Evolutionary conservation across 2,113 vertebrate species (phyloP).

Genomic region (Ondatra zibethicus): DNA sequence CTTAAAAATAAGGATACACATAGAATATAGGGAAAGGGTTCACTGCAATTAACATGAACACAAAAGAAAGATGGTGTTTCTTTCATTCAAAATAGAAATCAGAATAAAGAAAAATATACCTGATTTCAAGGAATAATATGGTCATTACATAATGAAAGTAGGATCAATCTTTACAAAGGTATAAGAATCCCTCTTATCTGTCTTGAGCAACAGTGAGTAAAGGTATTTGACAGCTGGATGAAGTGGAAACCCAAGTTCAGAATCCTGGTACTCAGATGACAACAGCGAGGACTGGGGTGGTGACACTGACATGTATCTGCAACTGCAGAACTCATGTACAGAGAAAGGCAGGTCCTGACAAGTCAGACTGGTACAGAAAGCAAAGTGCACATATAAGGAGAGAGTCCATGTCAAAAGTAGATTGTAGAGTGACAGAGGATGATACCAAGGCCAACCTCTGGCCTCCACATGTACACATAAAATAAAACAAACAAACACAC

Average conservation of each 20-base stretch:
- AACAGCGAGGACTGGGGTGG: background rate
- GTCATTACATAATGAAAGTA: background rate
- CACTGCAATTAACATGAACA: background rate
- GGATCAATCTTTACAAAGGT: background rate
- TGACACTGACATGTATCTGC: background rate
- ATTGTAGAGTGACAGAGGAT: background rate
- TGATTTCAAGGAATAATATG: background rate
- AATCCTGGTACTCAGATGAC: background rate
- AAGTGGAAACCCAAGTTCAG: background rate
- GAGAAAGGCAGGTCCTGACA: too few relatives aligned
- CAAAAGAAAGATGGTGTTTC: background rate
- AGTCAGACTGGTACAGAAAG: background rate
- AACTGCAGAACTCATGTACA: background rate
- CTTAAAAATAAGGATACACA: background rate
- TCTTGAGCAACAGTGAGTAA: background rate
- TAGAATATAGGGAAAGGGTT: background rate
- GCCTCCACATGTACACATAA: background rate
- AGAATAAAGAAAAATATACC: background rate
- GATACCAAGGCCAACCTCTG: background rate
- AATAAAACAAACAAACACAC: background rate
- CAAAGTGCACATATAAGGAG: background rate
- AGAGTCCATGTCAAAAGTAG: background rate
- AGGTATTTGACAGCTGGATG: background rate
- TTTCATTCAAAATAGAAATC: background rate
- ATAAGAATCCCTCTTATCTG: background rate